A percentile compares a stretch with the other conserved stretches of the same genome.
These are phyloP conservation scores for Chauna torquata DNA, from an alignment of 2,113 vertebrate species.

Conservation along the genomic window DNA sequence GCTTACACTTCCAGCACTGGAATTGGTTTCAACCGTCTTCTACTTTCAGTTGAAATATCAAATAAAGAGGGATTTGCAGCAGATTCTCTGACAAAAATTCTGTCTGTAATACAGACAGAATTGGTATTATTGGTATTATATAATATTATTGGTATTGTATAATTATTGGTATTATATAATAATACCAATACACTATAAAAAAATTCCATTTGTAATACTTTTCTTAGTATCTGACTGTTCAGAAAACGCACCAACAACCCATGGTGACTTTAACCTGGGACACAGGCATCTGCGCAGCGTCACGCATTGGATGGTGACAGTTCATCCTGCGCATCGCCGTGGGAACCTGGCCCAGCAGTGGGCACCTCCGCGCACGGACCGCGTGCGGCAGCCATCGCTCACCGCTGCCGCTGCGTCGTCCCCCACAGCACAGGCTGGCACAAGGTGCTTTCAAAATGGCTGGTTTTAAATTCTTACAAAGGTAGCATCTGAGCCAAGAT, in stretches of 20 bases:
- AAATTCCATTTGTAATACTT: neutral
- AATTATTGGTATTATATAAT: no score
- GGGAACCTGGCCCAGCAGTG: neutral
- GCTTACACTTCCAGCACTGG: neutral
- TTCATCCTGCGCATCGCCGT: constrained; percentile 46
- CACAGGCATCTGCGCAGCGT: constrained; percentile 35
- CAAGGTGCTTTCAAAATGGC: neutral
- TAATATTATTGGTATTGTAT: no score
- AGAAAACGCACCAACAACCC: neutral
- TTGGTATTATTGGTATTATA: no score
- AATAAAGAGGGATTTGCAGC: neutral
- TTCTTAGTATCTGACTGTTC: neutral
- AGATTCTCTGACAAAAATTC: neutral
- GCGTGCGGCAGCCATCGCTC: neutral
- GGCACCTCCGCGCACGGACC: constrained; percentile 23
- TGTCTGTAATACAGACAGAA: neutral
- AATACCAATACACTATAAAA: no score
- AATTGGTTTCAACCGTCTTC: neutral
- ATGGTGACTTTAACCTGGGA: constrained; percentile 14
- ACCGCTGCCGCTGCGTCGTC: no score
- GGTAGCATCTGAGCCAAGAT: neutral
- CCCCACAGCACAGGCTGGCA: no score
- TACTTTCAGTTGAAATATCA: neutral
- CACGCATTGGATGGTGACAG: neutral
- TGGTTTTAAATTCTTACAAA: neutral